Evolutionary conservation across 2,888 invertebrate genomes (phyloP).

Genomic region (Lasioglossum figueresi): DNA sequence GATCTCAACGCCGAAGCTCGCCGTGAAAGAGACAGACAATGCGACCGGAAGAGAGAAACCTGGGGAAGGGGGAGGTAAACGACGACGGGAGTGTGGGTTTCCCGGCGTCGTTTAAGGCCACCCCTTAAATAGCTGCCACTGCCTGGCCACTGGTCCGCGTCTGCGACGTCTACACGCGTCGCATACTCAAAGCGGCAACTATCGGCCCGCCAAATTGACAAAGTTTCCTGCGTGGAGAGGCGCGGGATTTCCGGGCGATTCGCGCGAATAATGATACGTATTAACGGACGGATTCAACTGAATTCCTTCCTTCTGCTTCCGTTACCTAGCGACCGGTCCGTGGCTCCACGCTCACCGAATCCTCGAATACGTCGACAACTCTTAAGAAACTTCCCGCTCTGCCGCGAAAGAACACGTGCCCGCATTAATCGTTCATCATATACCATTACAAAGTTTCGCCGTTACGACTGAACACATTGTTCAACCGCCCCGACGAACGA

Average conservation of each 20-base stretch:
- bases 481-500: not conserved
- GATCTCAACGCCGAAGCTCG: constrained; percentile 54
- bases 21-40: constrained; percentile 27
- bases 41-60: not conserved
- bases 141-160: constrained; percentile 40
- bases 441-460: not conserved
- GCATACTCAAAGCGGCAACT: constrained; percentile 60
- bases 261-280: constrained; percentile 54
- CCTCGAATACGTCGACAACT: not conserved
- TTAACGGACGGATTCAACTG: constrained; percentile 41
- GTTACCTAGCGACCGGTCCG: constrained; percentile 13
- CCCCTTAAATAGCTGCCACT: constrained; percentile 60
- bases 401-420: not conserved
- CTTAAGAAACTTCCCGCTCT: not conserved
- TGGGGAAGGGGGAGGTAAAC: constrained; percentile 9
- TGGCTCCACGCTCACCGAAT: not conserved
- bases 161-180: constrained; percentile 54
- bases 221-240: constrained; percentile 64
- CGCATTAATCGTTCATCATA: constrained; percentile 1
- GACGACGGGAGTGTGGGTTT: constrained; percentile 25
- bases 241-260: constrained; percentile 51
- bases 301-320: not conserved
- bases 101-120: constrained; percentile 54
- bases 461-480: not conserved
- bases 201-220: constrained; percentile 70